Evolutionary conservation across 2,888 invertebrate species (phyloP), one percentile per base, ranked within the genome.

Genomic region (Pyrrhosoma nymphula): DNA sequence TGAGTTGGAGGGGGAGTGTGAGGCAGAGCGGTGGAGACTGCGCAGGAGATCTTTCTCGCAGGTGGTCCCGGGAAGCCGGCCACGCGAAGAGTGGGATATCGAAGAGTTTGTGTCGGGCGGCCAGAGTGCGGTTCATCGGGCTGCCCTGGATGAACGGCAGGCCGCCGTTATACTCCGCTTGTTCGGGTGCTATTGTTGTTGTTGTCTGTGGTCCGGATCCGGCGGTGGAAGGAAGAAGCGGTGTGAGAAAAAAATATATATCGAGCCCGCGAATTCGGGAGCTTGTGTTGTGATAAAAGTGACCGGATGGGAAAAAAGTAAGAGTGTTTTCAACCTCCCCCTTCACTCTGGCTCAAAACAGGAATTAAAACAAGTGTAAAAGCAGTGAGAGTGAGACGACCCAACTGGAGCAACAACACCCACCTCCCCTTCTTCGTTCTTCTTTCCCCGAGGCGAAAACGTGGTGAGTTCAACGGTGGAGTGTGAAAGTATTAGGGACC

Each of bases 141-240:
- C 60, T 60, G 60, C 60, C 60, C 56, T 60, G 90, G 56, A 20
- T 10, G 60, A 60, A 60, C 16, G 18, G 91, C 60, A 91, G 39
- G 69, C 93, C 89, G 55, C 47, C 56, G 47, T 89, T 56, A n/a
- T 56, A 56, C 89, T 89, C 89, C 56, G 55, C 10, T 56, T 89
- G 89, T 89, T 56, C 69, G 18, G 30, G 69, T 63, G 63, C 47
- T 93, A 47, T 47, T 69, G 60, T 91, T 56, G 47, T 93, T 93
- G 93, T 93, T 91, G 91, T 91, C 93, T 93, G 93, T 93, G 93
- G 93, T 93, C 93, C 93, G 93, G 93, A 91, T 63, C 91, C 56
- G n/a, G 10, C 55, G 47, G 35, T n/a, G n/a, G 89, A 16, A 30
- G 91, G 56, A 63, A 63, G 39, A 91, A 60, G 16, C 18, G 12